These are phyloP conservation scores for Caenorhabditis wallacei DNA, from an alignment of 2,888 invertebrate species.

Conservation along the genomic window DNA sequence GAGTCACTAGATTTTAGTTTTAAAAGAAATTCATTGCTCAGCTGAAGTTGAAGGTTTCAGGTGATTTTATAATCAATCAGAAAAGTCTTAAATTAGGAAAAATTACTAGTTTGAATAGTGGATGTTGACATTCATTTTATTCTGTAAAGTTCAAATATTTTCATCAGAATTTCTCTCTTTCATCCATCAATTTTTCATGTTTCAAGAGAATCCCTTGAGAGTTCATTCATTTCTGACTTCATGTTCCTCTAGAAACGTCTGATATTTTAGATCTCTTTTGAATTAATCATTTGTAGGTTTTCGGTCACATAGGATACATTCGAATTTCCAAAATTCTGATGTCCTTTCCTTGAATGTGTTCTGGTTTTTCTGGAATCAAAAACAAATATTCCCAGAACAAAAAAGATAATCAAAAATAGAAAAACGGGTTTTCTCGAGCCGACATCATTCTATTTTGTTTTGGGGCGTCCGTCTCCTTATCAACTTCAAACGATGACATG, in stretches of 20 bases:
- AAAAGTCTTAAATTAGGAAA: too few relatives aligned
- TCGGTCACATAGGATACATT: too few relatives aligned
- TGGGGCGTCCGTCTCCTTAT: conserved; percentile 21
- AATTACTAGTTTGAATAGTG: too few relatives aligned
- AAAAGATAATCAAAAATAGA: conserved; percentile 3
- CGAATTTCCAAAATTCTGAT: too few relatives aligned
- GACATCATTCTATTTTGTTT: conserved; percentile 18
- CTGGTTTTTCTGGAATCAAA: neutral
- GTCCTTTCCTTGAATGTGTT: neutral
- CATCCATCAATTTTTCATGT: neutral
- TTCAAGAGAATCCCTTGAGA: conserved; percentile 1
- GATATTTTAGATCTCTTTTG: neutral
- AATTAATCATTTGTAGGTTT: neutral
- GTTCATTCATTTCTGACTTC: neutral
- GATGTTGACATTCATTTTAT: too few relatives aligned
- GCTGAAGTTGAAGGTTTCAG: too few relatives aligned
- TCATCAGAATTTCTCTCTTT: neutral
- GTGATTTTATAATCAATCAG: too few relatives aligned
- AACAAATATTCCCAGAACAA: neutral
- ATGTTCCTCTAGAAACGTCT: neutral
- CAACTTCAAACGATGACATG: conserved; percentile 46
- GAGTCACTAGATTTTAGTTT: too few relatives aligned
- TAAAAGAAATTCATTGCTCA: too few relatives aligned
- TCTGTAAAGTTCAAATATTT: neutral
- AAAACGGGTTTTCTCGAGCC: neutral